A percentile compares a stretch with the other conserved stretches of the same genome.
phyloP scores from a whole-genome alignment of 2,113 vertebrate genomes.

The Tetraodon nigroviridis region DNA sequence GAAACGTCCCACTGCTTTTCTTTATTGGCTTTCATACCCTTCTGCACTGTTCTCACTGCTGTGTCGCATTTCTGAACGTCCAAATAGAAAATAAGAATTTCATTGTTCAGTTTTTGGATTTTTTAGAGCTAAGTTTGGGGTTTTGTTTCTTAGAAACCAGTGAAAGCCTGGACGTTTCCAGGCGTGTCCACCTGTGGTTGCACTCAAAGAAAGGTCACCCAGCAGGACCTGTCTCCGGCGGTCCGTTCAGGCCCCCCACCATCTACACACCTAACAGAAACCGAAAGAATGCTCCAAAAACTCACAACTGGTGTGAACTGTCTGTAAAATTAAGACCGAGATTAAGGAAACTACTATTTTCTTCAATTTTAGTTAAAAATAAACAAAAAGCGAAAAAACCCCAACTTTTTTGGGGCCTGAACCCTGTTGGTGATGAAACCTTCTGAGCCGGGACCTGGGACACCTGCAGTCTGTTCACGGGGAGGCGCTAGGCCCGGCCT shows the following conservation, averaged over 20 bases:
- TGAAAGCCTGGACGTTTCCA: constrained; percentile 3
- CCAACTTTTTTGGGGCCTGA: constrained; percentile 11
- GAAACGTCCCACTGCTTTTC: constrained; percentile 4
- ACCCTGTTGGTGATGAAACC: constrained; percentile 28
- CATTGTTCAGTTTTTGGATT: not conserved
- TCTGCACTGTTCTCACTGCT: constrained; percentile 14
- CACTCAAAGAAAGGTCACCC: not conserved
- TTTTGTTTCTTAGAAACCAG: not conserved
- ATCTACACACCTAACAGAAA: no score
- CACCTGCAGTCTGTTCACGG: constrained; percentile 49
- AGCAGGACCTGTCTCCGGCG: constrained; percentile 1
- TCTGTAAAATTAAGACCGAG: constrained; percentile 11
- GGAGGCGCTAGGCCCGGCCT: constrained; percentile 30
- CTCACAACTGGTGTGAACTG: constrained; percentile 13
- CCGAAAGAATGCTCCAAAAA: no score
- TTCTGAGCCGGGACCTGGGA: constrained; percentile 15
- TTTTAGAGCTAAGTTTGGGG: not conserved
- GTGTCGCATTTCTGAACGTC: not conserved
- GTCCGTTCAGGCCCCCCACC: no score
- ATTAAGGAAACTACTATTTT: no score
- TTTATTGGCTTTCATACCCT: constrained; percentile 48
- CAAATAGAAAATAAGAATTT: no score
- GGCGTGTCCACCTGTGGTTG: constrained; percentile 13
- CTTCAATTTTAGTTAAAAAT: no score
- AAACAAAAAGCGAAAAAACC: no score